Evolutionary conservation across 2,888 invertebrate genomes (phyloP), one percentile per base, ranked within the genome.

Genomic region (Ectemnius continuus): DNA sequence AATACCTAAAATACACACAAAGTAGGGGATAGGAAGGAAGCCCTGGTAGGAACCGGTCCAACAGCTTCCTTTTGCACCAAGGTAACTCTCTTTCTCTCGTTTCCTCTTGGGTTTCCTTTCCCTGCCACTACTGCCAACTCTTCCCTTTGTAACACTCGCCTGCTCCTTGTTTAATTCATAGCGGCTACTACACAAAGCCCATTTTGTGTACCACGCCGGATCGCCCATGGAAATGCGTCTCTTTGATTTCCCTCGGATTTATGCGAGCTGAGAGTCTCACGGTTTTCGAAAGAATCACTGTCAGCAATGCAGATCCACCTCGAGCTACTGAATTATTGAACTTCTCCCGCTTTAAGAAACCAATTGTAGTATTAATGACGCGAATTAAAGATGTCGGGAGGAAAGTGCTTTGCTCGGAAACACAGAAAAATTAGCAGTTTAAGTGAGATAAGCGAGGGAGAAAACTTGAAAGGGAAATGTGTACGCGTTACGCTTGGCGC

Each of bases 1-100:
- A 62, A 48, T 57, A 73, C 67, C 52, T 47, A 45, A 73, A 67
- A 63, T 57, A 45, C 73, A 66, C 58, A 45, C 65, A 46, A 61
- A 70, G 52, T 5, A 28, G 52, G 52, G 61, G 45, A 26, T 61
- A 16, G 18, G 23, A 52, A 13, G 18, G 0, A 6, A 16, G 20
- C 4, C 4, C 56, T 46, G 60, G 58, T 61, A 65, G 62, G 57
- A 75, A 70, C 72, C 65, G 47, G 60, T 47, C 52, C 16, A 60
- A 57, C 57, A 23, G 5, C 57, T 59, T 45, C 36, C n/a, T 48
- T n/a, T 3, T 20, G 6, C 47, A 4, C 61, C 45, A n/a, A 23
- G 26, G 23, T 47, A 11, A 23, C 46, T 61, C 46, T 61, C 61
- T 46, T 45, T 61, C 61, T 61, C 45, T n/a, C 20, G 61, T 61